Evolutionary conservation across 1,140 invertebrate species (phyloP), one percentile per base, ranked within the genome.

Genomic region (Sminthurinus signatus): DNA sequence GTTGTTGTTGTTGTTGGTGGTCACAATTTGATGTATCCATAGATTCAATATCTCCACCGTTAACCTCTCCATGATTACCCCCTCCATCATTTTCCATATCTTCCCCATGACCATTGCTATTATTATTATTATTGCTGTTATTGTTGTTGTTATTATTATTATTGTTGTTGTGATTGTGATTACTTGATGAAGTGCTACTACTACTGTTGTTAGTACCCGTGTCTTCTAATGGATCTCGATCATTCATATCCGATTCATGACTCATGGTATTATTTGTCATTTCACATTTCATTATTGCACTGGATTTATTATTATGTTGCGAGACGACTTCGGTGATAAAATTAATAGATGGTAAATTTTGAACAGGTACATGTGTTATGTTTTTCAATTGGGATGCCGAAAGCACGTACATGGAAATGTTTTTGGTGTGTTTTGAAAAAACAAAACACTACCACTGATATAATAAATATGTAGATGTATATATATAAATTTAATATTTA

Each of bases 241-340:
- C 66, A 43, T 48, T 60, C 28, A 62, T 25, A 8, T 65, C 55
- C 29, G 65, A 27, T 36, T n/a, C n/a, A 10, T 64, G 68, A 64
- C 68, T 70, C 68, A 70, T 66, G 19, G 61, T 67, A n/a, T 27
- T 32, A 19, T 23, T 55, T 8, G 66, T 46, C 66, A 68, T 68
- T 29, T 68, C 66, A 64, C 62, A 64, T 64, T 68, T 68, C 66
- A 68, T 68, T 62, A 68, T 64, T 21, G 43, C 48, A 44, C 15
- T 36, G n/a, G 54, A 56, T 42, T 56, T 56, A 2, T n/a, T n/a
- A n/a, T n/a, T n/a, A n/a, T n/a, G n/a, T n/a, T 42, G 31, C 8
- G 31, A 12, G 5, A 56, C 54, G 3, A 56, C 54, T 56, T 56
- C 54, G 3, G 54, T 56, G 5, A 56, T 56, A 19, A 56, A 56